Conservation (phyloP, 2,113 vertebrate species). For the Pterocles gutturalis region DNA sequence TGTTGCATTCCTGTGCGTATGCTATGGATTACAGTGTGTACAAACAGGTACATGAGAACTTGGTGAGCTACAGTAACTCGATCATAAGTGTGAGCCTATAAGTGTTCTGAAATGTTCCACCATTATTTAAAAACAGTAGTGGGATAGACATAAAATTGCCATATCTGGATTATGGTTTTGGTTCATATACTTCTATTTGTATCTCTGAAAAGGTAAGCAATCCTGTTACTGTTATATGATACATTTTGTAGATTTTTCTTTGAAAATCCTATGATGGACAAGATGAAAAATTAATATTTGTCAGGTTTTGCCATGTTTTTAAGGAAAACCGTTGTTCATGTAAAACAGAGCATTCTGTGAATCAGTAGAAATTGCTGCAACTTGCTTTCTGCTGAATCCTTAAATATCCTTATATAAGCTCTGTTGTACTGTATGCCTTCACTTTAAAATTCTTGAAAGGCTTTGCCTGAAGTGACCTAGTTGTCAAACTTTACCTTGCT, state of each 20-base stretch:
- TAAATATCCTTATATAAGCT: not conserved
- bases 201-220: not conserved
- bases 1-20: accelerated
- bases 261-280: not conserved
- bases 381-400: not conserved
- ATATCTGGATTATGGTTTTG: not conserved
- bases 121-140: not conserved
- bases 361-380: not conserved
- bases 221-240: not conserved
- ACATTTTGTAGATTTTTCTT: not conserved
- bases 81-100: not conserved
- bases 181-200: not conserved
- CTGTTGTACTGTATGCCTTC: not conserved
- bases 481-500: not conserved
- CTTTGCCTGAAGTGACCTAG: not conserved
- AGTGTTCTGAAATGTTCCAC: not conserved
- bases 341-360: not conserved
- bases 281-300: not conserved
- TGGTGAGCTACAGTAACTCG: not conserved
- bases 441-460: not conserved
- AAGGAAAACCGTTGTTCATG: not conserved
- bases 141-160: not conserved
- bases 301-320: not conserved
- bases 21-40: not conserved
- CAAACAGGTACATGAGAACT: not conserved